phyloP scores from a whole-genome alignment of 2,797 vertebrate genomes.

The Mormyrus hasselquistii region DNA sequence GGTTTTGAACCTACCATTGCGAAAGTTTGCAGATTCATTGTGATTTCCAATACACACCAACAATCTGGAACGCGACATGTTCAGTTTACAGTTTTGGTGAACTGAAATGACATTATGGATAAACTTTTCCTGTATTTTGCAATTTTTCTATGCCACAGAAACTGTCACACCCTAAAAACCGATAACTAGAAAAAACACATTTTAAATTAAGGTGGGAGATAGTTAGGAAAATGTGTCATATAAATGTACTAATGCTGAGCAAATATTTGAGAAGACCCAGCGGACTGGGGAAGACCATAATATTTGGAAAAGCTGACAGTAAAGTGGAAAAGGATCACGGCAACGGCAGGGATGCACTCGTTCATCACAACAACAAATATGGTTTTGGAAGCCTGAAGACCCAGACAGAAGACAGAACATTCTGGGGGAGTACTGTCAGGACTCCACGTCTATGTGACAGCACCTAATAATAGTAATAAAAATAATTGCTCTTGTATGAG shows the following conservation, averaged over 20 bases:
- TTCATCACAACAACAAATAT: not conserved
- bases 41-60: not conserved
- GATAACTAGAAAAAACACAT: not conserved
- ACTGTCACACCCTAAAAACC: not conserved
- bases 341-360: not conserved
- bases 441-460: not conserved
- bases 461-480: not conserved
- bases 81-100: not conserved
- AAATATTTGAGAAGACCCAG: not conserved
- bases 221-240: not conserved
- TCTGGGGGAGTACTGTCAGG: not conserved
- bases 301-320: not conserved
- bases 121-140: not conserved
- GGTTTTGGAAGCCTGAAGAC: not conserved
- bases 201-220: not conserved
- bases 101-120: not conserved
- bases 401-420: not conserved
- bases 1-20: not conserved
- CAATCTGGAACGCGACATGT: not conserved
- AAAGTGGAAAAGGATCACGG: not conserved
- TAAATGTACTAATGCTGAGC: not conserved
- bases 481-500: not conserved
- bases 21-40: not conserved
- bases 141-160: not conserved
- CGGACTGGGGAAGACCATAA: not conserved